Conservation (phyloP, 2,113 vertebrate genomes). For the Octodon degus region DNA sequence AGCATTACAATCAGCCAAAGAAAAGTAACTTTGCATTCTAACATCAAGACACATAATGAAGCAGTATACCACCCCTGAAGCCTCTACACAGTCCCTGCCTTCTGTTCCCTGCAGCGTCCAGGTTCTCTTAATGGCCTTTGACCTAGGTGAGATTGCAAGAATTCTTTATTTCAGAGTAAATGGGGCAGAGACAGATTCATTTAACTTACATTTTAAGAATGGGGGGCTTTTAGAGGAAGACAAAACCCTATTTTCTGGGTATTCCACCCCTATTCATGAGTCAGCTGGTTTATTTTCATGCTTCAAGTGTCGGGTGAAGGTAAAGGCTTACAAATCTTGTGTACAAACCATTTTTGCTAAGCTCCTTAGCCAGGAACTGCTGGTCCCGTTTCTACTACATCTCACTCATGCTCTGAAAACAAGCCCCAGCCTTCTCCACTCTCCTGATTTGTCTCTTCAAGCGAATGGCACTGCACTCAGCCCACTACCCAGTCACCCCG, state of each 20-base stretch:
- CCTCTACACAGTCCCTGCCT: not conserved
- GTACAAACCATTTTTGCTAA: not conserved
- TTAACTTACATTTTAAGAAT: slow-evolving; percentile 1
- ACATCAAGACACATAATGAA: not conserved
- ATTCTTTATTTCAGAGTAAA: slow-evolving; percentile 1
- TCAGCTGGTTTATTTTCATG: not conserved
- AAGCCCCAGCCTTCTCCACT: not conserved
- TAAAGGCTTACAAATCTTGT: not conserved
- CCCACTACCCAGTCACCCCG: not conserved
- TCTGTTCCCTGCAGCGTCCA: not conserved
- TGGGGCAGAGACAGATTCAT: not conserved
- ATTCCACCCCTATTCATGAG: not conserved
- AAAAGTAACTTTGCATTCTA: not conserved
- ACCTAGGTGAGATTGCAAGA: not conserved
- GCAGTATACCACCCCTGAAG: not conserved
- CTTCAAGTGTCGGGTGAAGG: not conserved
- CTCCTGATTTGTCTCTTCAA: not conserved
- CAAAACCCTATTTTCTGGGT: no score
- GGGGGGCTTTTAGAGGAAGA: no score
- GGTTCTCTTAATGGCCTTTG: not conserved
- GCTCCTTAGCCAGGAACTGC: not conserved
- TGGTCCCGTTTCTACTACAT: not conserved
- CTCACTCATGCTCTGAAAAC: not conserved
- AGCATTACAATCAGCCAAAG: not conserved
- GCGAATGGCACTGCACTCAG: not conserved